Evolutionary conservation across 2,888 invertebrate species (phyloP).

Genomic region (Stenurella melanura): DNA sequence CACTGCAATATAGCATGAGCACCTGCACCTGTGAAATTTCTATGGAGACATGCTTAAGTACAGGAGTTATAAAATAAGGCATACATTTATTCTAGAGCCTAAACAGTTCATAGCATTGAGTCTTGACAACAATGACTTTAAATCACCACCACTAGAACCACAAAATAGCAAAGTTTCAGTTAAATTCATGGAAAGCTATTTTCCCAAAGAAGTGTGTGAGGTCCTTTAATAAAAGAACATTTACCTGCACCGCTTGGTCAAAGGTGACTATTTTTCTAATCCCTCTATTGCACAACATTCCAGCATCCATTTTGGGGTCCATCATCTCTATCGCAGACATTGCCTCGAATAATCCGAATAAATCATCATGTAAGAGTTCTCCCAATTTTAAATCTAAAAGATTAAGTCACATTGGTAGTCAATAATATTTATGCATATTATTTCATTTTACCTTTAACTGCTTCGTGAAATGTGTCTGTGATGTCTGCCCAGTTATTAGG

Average conservation of each 20-base stretch:
- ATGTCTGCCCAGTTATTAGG: conserved; percentile 62
- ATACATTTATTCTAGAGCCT: too few species aligned
- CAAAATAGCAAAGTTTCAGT: too few species aligned
- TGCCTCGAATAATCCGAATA: conserved; percentile 96
- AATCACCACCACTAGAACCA: too few species aligned
- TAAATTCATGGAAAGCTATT: too few species aligned
- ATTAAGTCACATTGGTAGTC: background rate
- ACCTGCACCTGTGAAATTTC: too few species aligned
- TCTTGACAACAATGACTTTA: too few species aligned
- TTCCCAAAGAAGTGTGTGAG: too few species aligned
- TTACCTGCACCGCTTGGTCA: conserved; percentile 88
- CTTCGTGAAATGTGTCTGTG: conserved; percentile 62
- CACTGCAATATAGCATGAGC: too few species aligned
- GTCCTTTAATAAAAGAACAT: background rate
- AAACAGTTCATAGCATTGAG: too few species aligned
- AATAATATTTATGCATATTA: background rate
- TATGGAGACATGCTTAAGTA: too few species aligned
- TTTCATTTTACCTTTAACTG: conserved; percentile 62
- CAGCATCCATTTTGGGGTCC: conserved; percentile 99
- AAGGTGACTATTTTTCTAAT: conserved; percentile 90
- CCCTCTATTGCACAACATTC: conserved; percentile 95
- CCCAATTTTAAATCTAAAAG: conserved; percentile 85
- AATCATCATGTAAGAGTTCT: conserved; percentile 92
- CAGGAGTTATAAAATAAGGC: too few species aligned
- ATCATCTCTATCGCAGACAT: conserved; percentile 99